Evolutionary conservation across 2,888 invertebrate genomes (phyloP), one percentile per base, ranked within the genome.

Genomic region (Phrixothrix hirtus): DNA sequence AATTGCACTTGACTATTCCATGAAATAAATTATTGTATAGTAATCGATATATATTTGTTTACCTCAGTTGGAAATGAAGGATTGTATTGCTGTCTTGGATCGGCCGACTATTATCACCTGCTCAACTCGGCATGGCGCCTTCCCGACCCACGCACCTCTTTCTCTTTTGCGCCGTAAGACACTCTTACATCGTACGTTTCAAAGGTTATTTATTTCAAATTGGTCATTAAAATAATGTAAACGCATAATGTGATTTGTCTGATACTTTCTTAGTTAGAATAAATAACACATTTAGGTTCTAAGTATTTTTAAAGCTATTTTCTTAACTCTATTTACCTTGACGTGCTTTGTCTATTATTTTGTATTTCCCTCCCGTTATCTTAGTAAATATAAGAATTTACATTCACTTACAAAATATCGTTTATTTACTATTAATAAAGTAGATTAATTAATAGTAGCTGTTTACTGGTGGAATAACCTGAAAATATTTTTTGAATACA

Each of bases 91-190:
- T 63, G 61, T 66, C 63, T 57, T 63, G 59, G 61, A 64, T 66
- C 66, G 66, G 66, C 64, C 68, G 65, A 66, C 66, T 69, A 70
- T 70, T 70, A 71, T 71, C 71, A 71, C 71, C 70, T 71, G 71
- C 65, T 65, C 60, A 57, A 51, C 65, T 52, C 66, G 56, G 66
- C 64, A 61, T 69, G 71, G 71, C 71, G 71, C 71, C 71, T 68
- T 58, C 49, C 45, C 68, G 50, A 55, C 71, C 71, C 70, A 71
- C 71, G 62, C 70, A 61, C 36, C 59, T 63, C 60, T 64, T 52
- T 61, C 59, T 59, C 63, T 62, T 59, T 61, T 57, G 54, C 59
- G 55, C 57, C 53, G 52, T 49, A 48, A 53, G 52, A 53, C 45
- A 52, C 45, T 52, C 37, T 35, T 52, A 52, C 39, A 47, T 42